Evolutionary conservation across 2,113 vertebrate species (phyloP).

Genomic region (Notiomystis cincta): DNA sequence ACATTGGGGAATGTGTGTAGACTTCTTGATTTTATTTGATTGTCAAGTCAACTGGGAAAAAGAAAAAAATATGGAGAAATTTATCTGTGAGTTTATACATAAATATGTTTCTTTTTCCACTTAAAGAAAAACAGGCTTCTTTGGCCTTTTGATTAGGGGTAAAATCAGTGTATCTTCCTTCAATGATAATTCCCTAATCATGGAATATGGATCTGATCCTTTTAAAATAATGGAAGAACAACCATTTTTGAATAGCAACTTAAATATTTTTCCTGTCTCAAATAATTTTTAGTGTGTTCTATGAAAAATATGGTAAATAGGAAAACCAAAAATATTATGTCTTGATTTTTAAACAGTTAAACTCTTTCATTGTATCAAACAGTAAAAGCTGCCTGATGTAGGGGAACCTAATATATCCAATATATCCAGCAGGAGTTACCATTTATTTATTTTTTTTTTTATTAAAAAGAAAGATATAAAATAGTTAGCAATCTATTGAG

Average conservation of each 20-base stretch:
- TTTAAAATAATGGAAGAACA: neutral
- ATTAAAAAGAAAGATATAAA: neutral
- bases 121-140: neutral
- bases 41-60: neutral
- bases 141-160: neutral
- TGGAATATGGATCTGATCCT: neutral
- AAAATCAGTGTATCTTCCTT: neutral
- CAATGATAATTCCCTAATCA: neutral
- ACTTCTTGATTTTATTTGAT: neutral
- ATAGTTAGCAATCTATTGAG: neutral
- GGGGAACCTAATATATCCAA: neutral
- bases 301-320: neutral
- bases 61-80: neutral
- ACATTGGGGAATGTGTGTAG: neutral
- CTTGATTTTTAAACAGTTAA: neutral
- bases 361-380: neutral
- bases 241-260: neutral
- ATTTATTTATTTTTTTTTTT: neutral
- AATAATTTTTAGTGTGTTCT: neutral
- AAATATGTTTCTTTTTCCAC: neutral
- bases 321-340: neutral
- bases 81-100: neutral
- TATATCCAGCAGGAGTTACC: neutral
- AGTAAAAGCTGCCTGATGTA: neutral
- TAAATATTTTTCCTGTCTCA: neutral